Percentiles rank a stretch among this genome's conserved stretches.
Conservation (phyloP, 2,888 invertebrate species). For the Stictocephala bisonia region DNA sequence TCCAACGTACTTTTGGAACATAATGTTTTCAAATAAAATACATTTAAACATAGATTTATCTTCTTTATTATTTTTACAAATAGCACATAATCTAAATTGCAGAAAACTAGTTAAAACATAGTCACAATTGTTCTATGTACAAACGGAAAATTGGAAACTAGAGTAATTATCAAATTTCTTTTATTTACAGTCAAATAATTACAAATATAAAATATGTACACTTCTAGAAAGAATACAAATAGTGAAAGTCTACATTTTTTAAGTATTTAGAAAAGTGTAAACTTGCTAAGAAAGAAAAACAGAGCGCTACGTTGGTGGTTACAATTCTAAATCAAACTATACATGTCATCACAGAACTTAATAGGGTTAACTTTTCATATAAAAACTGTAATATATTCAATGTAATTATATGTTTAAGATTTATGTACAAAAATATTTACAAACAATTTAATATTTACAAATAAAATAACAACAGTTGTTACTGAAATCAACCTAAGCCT, state of each 20-base stretch:
- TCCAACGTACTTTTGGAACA: not conserved
- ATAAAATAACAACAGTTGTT: too few species aligned
- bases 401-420: too few species aligned
- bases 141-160: slow-evolving; percentile 11
- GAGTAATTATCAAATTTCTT: not conserved
- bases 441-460: too few species aligned
- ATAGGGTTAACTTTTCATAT: too few species aligned
- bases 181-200: slow-evolving; percentile 14
- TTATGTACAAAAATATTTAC: too few species aligned
- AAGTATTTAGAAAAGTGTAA: too few species aligned
- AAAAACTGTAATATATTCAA: too few species aligned
- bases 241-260: not conserved
- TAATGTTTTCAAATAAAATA: not conserved
- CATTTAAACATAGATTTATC: not conserved
- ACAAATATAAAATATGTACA: slow-evolving; percentile 10
- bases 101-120: slow-evolving; percentile 24
- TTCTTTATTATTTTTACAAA: slow-evolving; percentile 29
- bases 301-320: too few species aligned
- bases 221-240: not conserved
- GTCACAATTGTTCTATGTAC: slow-evolving; percentile 6
- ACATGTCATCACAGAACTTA: too few species aligned
- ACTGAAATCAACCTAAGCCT: too few species aligned
- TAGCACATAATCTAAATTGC: slow-evolving; percentile 23
- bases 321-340: too few species aligned
- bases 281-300: too few species aligned